Conservation (phyloP, 2,113 vertebrate genomes). For the Fukomys damarensis region DNA sequence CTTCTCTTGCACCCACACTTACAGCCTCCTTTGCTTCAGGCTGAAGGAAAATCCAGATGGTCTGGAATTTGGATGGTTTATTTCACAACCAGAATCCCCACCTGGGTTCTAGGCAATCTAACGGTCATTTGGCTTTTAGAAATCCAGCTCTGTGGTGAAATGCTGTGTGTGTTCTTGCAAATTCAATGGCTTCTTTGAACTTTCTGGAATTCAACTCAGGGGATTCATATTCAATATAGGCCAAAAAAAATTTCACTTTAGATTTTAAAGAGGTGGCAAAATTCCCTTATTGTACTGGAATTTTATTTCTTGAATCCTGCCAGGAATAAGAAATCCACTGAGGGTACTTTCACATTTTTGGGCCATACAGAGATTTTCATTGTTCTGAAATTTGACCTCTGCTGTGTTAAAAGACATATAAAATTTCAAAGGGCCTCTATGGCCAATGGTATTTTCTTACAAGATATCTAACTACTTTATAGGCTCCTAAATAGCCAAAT, state of each 20-base stretch:
- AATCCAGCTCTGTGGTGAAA: not conserved
- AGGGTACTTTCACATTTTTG: constrained; percentile 41
- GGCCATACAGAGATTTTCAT: constrained; percentile 62
- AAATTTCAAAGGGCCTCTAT: constrained; percentile 72
- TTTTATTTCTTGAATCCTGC: constrained; percentile 62
- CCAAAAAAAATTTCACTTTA: constrained; percentile 52
- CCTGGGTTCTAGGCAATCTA: constrained; percentile 46
- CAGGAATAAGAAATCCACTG: constrained; percentile 37
- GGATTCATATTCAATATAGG: constrained; percentile 57
- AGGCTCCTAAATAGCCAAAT: constrained; percentile 62
- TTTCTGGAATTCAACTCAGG: constrained; percentile 66
- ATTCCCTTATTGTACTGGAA: constrained; percentile 49
- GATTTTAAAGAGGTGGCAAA: constrained; percentile 69
- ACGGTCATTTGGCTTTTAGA: constrained; percentile 15
- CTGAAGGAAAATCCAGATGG: not conserved
- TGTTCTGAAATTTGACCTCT: constrained; percentile 57
- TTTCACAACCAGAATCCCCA: constrained; percentile 63
- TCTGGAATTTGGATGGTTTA: constrained; percentile 41
- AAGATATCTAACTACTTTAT: constrained; percentile 60
- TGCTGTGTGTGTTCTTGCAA: not conserved
- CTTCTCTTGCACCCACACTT: not conserved
- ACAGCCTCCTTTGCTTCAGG: not conserved
- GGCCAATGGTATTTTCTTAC: constrained; percentile 58
- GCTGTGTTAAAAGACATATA: constrained; percentile 67
- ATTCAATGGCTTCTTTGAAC: constrained; percentile 69